Evolutionary conservation across 2,113 vertebrate species (phyloP), one percentile per base, ranked within the genome.

Genomic region (Podarcis muralis): DNA sequence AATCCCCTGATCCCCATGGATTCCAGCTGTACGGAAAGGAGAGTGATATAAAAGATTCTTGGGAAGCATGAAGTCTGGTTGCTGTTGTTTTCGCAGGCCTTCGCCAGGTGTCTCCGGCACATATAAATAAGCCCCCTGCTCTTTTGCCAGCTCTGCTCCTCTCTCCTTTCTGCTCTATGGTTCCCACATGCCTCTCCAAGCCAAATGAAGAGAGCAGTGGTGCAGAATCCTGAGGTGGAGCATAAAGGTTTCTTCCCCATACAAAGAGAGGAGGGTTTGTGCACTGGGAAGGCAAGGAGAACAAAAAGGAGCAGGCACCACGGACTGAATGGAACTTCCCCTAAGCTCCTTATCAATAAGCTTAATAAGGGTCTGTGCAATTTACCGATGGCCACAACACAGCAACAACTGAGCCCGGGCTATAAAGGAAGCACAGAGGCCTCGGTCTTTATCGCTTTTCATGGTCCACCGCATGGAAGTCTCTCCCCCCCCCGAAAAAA

Each of bases 311-410:
- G 94, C 94, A 95, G 96, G 94, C 95, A 95, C 93, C 92, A 93
- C 9, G 62, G 91, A 66, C 93, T 96, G 96, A 97, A 96, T 96
- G 95, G 96, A 92, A 95, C 95, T 97, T 95, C 92, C 72, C 93
- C 95, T 97, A 97, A 98, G 96, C 97, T 97, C 96, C 96, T 97
- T 97, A 97, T 97, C 97, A 96, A 97, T 97, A 97, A 97, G 97
- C 97, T 97, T 97, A 97, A 98, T 97, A 97, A 97, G 96, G 97
- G 96, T 97, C 97, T 95, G 91, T 96, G 97, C 96, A 97, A 97
- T 97, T 97, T 97, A 96, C 97, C 95, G 95, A 97, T 97, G 96
- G 94, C 95, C 90, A 85, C 20, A 94, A 96, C 93, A 94, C 96
- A 96, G 5, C 59, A 62, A 96, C 94, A 95, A 92, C 94, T 92